These are phyloP conservation scores for Ceratothoa steindachneri DNA, from an alignment of 2,888 invertebrate genomes.

Conservation along the genomic window DNA sequence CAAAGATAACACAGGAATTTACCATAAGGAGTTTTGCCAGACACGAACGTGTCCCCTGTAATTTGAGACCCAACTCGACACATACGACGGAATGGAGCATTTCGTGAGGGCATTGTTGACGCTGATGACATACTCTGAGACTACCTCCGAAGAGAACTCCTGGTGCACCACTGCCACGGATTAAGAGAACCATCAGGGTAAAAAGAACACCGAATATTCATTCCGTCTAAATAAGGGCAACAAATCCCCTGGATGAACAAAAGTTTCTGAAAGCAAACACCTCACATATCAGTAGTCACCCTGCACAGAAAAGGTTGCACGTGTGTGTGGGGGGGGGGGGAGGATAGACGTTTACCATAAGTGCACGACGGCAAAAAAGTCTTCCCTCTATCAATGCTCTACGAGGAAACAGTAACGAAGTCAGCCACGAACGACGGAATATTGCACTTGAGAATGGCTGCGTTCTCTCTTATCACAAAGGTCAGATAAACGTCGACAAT, in stretches of 20 bases:
- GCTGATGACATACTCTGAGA: constrained; percentile 72
- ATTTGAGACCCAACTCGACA: constrained; percentile 41
- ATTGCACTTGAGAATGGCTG: constrained; percentile 84
- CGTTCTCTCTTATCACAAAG: constrained; percentile 75
- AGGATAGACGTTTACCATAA: constrained; percentile 8
- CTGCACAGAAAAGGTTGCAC: no score
- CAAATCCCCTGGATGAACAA: no score
- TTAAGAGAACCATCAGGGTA: no score
- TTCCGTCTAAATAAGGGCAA: no score
- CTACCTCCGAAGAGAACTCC: neutral
- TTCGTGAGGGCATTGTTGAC: constrained; percentile 86
- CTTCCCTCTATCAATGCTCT: constrained; percentile 19
- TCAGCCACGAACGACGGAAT: constrained; percentile 59
- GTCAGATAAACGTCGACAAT: neutral
- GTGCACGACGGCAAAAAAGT: neutral
- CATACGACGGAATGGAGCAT: constrained; percentile 69
- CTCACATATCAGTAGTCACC: no score
- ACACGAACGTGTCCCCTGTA: constrained; percentile 24
- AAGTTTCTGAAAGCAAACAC: no score
- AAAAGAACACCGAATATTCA: no score
- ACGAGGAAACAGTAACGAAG: constrained; percentile 25
- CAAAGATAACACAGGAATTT: no score
- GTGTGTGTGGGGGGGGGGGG: no score
- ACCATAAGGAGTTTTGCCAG: constrained; percentile 37
- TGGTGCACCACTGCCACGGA: constrained; percentile 12